phyloP scores from a whole-genome alignment of 2,888 invertebrate genomes.

The Pilophorus perplexus region DNA sequence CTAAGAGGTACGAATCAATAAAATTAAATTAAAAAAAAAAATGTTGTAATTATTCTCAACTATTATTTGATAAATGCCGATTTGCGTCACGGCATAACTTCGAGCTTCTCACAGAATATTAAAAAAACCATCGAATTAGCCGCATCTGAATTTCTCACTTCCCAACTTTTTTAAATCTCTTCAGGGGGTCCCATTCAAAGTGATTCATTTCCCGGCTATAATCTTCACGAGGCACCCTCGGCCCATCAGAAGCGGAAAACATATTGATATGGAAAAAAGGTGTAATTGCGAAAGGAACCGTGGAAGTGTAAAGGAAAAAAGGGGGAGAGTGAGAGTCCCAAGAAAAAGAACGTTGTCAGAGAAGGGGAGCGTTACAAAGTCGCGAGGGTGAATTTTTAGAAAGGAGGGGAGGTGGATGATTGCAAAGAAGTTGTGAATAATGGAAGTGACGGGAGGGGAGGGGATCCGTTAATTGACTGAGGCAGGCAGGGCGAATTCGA shows the following conservation, averaged over 20 bases:
- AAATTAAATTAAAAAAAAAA: too few species aligned
- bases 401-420: too few species aligned
- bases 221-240: constrained; percentile 6
- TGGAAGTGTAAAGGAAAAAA: constrained; percentile 8
- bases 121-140: not conserved
- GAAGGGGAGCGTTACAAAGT: constrained; percentile 1
- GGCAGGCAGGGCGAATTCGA: constrained; percentile 19
- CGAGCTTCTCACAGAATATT: too few species aligned
- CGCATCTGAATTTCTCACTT: not conserved
- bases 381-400: constrained; percentile 25
- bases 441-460: constrained; percentile 9
- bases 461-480: constrained; percentile 29
- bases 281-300: constrained; percentile 30
- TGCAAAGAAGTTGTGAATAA: constrained; percentile 37
- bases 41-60: too few species aligned
- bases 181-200: not conserved
- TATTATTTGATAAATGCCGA: too few species aligned
- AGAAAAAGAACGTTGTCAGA: constrained; percentile 12
- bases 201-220: constrained; percentile 8
- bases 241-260: not conserved
- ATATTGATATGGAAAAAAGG: constrained; percentile 38
- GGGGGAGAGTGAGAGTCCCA: not conserved
- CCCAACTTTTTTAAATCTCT: not conserved
- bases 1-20: too few species aligned
- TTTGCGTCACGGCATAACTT: too few species aligned